Conservation (phyloP, 2,888 invertebrate species). For the Stenodera caucasica region DNA sequence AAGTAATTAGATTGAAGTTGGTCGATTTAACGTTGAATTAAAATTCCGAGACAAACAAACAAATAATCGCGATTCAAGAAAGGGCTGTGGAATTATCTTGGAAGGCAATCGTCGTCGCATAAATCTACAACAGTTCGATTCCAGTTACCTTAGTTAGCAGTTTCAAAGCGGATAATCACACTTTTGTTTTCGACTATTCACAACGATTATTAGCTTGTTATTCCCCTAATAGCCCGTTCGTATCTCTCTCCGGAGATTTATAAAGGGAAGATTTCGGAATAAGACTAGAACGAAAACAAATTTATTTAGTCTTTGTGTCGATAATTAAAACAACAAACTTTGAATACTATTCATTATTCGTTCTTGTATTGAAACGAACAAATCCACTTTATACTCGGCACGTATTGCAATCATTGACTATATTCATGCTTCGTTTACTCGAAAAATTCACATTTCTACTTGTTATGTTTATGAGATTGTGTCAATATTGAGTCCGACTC, state of each 20-base stretch:
- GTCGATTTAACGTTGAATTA: conserved; percentile 17
- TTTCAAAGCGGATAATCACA: conserved; percentile 61
- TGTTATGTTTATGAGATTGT: conserved; percentile 8
- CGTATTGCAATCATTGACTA: conserved; percentile 1
- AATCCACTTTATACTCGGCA: neutral
- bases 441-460: conserved; percentile 7
- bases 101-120: conserved; percentile 44
- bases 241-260: conserved; percentile 40
- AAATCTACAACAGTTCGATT: conserved; percentile 47
- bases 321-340: conserved; percentile 4
- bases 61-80: conserved; percentile 4
- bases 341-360: neutral
- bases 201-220: conserved; percentile 70
- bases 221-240: conserved; percentile 54
- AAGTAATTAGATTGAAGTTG: conserved; percentile 16
- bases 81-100: conserved; percentile 20
- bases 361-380: neutral
- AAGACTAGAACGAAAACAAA: conserved; percentile 8
- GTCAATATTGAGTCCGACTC: neutral
- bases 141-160: conserved; percentile 48
- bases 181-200: conserved; percentile 69
- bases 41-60: conserved; percentile 25
- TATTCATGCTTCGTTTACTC: conserved; percentile 12
- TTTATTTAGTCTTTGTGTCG: conserved; percentile 4
- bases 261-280: conserved; percentile 22